Conservation (phyloP, 2,113 vertebrate species). For the Menidia beryllina region DNA sequence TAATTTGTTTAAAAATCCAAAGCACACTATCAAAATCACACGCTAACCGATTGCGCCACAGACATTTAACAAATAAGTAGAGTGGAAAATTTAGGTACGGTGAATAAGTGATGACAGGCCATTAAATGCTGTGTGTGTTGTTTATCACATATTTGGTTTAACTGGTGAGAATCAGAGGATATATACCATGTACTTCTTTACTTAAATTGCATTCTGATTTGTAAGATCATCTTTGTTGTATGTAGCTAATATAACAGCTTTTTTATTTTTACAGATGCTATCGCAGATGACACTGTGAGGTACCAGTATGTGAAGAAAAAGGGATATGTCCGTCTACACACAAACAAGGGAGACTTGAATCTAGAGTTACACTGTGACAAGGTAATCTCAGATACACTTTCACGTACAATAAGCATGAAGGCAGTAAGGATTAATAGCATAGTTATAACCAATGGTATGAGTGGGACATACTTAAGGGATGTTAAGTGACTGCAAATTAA, state of each 20-base stretch:
- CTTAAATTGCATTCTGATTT: no score
- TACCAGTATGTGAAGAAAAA: slow-evolving; percentile 97
- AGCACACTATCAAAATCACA: no score
- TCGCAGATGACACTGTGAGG: slow-evolving; percentile 91
- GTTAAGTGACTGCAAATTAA: background rate
- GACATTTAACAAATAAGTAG: no score
- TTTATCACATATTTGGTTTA: no score
- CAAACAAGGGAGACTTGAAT: slow-evolving; percentile 93
- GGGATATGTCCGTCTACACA: slow-evolving; percentile 94
- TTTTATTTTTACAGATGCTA: slow-evolving; percentile 78
- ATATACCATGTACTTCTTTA: no score
- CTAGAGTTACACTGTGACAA: slow-evolving; percentile 96
- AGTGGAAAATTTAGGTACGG: no score
- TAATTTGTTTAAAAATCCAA: no score
- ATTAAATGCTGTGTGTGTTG: no score
- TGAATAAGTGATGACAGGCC: no score
- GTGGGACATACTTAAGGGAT: background rate
- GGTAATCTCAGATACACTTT: slow-evolving; percentile 70
- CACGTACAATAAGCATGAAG: background rate
- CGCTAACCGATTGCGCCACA: no score
- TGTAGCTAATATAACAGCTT: background rate
- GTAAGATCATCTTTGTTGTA: background rate
- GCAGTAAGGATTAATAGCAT: background rate
- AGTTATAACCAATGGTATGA: background rate
- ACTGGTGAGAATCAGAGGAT: no score